Evolutionary conservation across 2,888 invertebrate species (phyloP), one percentile per base, ranked within the genome.

Genomic region (Micoletzkya japonica): DNA sequence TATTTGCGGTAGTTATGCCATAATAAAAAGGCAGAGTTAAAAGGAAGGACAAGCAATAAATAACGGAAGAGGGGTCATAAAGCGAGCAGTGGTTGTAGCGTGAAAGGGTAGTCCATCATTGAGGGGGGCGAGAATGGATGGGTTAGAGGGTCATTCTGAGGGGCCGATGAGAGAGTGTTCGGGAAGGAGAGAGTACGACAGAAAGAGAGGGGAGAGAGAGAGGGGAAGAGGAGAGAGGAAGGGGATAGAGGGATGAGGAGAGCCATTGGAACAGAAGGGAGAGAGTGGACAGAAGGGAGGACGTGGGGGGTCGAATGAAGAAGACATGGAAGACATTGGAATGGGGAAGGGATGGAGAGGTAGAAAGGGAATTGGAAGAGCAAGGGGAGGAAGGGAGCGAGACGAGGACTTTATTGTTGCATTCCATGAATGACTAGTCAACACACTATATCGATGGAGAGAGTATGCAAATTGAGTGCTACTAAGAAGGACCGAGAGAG

Each of bases 401-500:
- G 20, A 60, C 60, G 39, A 44, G 44, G n/a, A n/a, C n/a, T n/a
- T n/a, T n/a, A n/a, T n/a, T n/a, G n/a, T n/a, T n/a, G n/a, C n/a
- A n/a, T n/a, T n/a, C n/a, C n/a, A n/a, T n/a, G n/a, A n/a, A n/a
- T n/a, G n/a, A n/a, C n/a, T n/a, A n/a, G n/a, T n/a, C n/a, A n/a
- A n/a, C n/a, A n/a, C n/a, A n/a, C n/a, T n/a, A n/a, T n/a, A n/a
- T n/a, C n/a, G n/a, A n/a, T 28, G 39, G 34, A 59, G 59, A 59
- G 37, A 60, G 37, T 60, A 60, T 60, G 60, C 37, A 37, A 60
- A 60, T 39, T 60, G 63, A 24, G 26, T 10, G 63, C 49, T 14
- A 63, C 34, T 63, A 50, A 63, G 63, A 63, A 36, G 32, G 24
- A 17, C 14, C 26, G 63, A 52, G 63, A 50, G 60, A 60, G 60